phyloP scores from a whole-genome alignment of 2,113 vertebrate species.

The Mastomys coucha region DNA sequence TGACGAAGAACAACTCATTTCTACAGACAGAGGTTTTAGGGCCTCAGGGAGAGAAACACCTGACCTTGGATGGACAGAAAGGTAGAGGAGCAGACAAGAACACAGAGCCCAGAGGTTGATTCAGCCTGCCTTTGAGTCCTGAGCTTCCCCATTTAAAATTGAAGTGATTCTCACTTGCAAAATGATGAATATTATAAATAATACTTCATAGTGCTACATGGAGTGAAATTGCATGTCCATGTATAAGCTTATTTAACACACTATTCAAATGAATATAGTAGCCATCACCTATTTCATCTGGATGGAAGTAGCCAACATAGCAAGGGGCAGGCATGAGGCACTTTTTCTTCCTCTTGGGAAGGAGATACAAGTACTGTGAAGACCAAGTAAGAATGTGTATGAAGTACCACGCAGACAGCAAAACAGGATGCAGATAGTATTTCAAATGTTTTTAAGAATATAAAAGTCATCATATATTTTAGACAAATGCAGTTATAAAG shows the following conservation, averaged over 20 bases:
- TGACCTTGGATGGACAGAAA: rapidly evolving
- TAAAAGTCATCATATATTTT: background rate
- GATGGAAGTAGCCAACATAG: background rate
- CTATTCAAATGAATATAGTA: background rate
- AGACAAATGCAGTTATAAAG: slow-evolving; percentile 16
- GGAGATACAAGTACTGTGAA: background rate
- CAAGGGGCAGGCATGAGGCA: background rate
- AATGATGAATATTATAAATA: background rate
- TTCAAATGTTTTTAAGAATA: slow-evolving; percentile 16
- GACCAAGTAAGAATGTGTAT: background rate
- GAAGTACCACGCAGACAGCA: background rate
- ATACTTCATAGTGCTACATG: background rate
- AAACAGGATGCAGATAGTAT: background rate
- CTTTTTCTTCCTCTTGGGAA: background rate
- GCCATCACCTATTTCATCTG: background rate
- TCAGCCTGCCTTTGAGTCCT: background rate
- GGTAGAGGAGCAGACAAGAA: rapidly evolving
- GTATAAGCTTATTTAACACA: background rate
- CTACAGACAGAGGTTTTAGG: background rate
- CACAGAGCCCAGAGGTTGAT: background rate
- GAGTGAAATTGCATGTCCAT: background rate
- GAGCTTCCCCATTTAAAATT: background rate
- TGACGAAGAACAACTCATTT: background rate
- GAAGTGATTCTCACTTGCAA: background rate
- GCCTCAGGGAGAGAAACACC: background rate